These are phyloP conservation scores for Parapristionchus giblindavisi DNA, from an alignment of 2,888 invertebrate species.

Conservation along the genomic window DNA sequence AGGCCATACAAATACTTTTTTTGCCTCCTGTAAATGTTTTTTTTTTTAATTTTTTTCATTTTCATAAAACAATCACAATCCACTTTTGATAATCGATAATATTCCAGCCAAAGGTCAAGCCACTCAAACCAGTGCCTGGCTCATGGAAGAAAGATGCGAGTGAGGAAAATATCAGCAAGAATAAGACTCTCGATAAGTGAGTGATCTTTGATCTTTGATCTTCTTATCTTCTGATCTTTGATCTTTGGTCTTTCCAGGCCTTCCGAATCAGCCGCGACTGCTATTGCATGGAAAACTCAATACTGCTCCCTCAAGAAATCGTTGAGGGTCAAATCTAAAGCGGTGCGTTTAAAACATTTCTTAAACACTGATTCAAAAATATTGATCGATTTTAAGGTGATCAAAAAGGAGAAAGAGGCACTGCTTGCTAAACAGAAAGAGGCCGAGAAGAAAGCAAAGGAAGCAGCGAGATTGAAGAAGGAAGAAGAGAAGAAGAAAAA, in stretches of 20 bases:
- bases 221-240: too few species aligned
- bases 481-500: constrained; percentile 21
- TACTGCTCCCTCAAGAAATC: constrained; percentile 10
- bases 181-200: constrained; percentile 56
- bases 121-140: constrained; percentile 56
- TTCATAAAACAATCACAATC: background rate
- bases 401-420: constrained; percentile 34
- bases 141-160: constrained; percentile 54
- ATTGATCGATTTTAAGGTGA: constrained; percentile 21
- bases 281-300: constrained; percentile 8
- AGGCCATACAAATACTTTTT: too few species aligned
- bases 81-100: background rate
- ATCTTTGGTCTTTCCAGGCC: constrained; percentile 7
- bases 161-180: constrained; percentile 57
- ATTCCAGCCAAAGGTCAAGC: constrained; percentile 23
- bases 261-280: background rate
- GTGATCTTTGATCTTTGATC: background rate
- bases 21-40: too few species aligned
- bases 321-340: constrained; percentile 27
- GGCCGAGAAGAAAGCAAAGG: constrained; percentile 33
- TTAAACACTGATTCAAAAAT: background rate
- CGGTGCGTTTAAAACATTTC: constrained; percentile 6
- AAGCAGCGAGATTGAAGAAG: constrained; percentile 31
- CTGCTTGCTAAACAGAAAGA: constrained; percentile 8
- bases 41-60: background rate